A percentile compares a stretch with the other conserved stretches of the same genome.
Evolutionary conservation across 2,888 invertebrate genomes (phyloP).

Genomic region (Eupithecia centaureata): DNA sequence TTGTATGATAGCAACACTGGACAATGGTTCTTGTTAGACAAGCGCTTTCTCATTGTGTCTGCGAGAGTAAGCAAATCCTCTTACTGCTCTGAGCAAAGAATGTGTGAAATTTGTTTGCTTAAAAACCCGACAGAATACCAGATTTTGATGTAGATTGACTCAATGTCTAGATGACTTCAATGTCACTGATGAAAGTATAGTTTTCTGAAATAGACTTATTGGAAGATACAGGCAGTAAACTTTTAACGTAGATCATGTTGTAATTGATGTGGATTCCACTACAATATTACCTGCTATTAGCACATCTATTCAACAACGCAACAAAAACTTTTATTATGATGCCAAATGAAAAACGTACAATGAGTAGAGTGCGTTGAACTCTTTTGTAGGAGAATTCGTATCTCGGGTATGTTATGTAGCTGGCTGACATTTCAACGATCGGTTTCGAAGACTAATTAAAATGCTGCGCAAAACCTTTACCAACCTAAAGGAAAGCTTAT

Average conservation of each 20-base stretch:
- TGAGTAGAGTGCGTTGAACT: conserved; percentile 46
- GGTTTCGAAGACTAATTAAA: conserved; percentile 22
- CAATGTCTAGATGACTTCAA: not conserved
- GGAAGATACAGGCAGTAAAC: not conserved
- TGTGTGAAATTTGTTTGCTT: not conserved
- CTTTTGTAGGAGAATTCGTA: conserved; percentile 27
- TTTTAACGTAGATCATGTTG: not conserved
- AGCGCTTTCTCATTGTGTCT: not conserved
- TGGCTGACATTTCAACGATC: conserved; percentile 22
- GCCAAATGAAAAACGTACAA: conserved; percentile 33
- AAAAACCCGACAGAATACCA: not conserved
- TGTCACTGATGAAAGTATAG: not conserved
- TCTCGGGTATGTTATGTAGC: conserved; percentile 9
- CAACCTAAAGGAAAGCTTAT: conserved; percentile 11
- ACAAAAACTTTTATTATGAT: conserved; percentile 6
- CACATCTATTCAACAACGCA: not conserved
- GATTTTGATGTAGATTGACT: no score
- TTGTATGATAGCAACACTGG: conserved; percentile 19
- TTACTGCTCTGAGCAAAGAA: not conserved
- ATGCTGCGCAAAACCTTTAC: conserved; percentile 24
- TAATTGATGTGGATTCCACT: not conserved
- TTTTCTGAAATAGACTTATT: not conserved
- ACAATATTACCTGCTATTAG: not conserved
- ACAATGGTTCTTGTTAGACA: not conserved
- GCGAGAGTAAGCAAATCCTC: conserved; percentile 5